Conservation (phyloP, 2,888 invertebrate species). For the Mythimna impura region DNA sequence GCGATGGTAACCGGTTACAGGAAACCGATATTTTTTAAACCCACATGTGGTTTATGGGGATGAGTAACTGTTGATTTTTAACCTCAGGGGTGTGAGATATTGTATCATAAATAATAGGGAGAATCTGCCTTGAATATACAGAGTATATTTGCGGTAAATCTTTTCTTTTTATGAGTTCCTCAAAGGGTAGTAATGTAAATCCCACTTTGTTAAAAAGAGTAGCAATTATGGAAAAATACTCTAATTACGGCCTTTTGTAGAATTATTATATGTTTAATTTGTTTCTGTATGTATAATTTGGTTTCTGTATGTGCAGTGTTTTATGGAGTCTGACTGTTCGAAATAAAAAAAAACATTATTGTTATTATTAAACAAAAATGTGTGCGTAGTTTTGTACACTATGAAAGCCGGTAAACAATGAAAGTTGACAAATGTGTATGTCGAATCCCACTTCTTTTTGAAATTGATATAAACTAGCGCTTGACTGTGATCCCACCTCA, state of each 20-base stretch:
- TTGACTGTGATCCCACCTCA: too few relatives aligned
- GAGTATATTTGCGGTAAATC: constrained; percentile 27
- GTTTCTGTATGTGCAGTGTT: too few relatives aligned
- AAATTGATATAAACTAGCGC: too few relatives aligned
- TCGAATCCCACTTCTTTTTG: too few relatives aligned
- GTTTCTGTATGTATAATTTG: too few relatives aligned
- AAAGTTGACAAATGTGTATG: background rate
- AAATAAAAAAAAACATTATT: too few relatives aligned
- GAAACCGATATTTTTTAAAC: constrained; percentile 67
- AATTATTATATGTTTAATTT: too few relatives aligned
- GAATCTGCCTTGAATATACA: constrained; percentile 40
- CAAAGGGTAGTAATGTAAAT: background rate
- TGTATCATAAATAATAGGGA: constrained; percentile 48
- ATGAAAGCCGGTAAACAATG: background rate
- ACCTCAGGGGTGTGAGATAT: constrained; percentile 49
- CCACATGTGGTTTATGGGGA: constrained; percentile 66
- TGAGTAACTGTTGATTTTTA: constrained; percentile 62
- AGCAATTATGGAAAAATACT: background rate
- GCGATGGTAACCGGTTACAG: constrained; percentile 52
- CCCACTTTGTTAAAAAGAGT: background rate
- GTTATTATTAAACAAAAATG: background rate
- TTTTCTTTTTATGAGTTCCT: background rate
- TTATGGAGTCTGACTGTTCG: too few relatives aligned
- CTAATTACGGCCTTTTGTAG: background rate
- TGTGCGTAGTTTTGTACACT: background rate